Percentiles rank a stretch among this genome's conserved stretches.
Conservation (phyloP, 2,113 vertebrate species). For the Lepidothrix coronata region DNA sequence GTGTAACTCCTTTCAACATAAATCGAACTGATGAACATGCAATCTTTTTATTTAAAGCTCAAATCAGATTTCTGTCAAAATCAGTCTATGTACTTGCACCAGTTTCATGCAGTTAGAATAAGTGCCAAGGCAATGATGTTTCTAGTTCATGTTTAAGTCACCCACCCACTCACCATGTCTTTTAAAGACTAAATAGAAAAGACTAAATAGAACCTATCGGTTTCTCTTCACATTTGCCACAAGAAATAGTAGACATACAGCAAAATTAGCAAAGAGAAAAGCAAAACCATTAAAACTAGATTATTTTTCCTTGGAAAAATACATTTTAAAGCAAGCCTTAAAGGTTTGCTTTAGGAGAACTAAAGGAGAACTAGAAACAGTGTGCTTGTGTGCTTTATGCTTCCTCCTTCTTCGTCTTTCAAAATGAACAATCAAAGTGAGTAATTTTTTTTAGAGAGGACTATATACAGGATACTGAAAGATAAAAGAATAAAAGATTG, state of each 20-base stretch:
- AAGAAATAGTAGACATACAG: neutral
- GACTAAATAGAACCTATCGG: neutral
- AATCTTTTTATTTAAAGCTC: neutral
- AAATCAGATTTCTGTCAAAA: neutral
- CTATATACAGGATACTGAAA: neutral
- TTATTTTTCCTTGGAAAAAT: neutral
- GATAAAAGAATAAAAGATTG: neutral
- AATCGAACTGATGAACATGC: neutral
- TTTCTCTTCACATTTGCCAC: neutral
- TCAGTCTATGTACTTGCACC: neutral
- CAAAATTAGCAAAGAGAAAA: neutral
- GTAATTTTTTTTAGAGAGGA: neutral
- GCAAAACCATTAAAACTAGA: neutral
- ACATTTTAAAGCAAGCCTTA: neutral
- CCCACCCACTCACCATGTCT: neutral
- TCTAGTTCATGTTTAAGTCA: neutral
- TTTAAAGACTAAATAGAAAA: slow-evolving; percentile 7
- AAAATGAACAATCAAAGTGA: neutral
- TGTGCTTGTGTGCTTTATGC: neutral
- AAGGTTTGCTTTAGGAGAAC: no score
- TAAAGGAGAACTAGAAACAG: neutral
- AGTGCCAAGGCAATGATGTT: neutral
- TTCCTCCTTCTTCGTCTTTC: neutral
- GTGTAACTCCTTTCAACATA: neutral
- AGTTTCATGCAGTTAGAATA: neutral